These are phyloP conservation scores for Acestrorhynchus altus DNA, from an alignment of 2,797 vertebrate species.

Conservation along the genomic window DNA sequence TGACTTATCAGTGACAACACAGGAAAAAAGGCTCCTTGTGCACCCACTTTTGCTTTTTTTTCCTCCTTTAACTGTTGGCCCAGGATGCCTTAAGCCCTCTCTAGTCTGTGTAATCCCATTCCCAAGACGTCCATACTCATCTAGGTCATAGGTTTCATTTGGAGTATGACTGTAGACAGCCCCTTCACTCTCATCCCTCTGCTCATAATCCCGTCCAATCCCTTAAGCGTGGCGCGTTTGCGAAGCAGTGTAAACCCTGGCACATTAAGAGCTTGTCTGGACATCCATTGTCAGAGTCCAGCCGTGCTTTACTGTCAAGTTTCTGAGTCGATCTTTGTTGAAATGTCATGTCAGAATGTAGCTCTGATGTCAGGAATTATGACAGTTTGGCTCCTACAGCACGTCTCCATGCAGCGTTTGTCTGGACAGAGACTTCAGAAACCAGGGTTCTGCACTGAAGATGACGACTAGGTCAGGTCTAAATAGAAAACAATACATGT, in stretches of 20 bases:
- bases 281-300: constrained; percentile 2
- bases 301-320: neutral
- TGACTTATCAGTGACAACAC: constrained; percentile 4
- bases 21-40: neutral
- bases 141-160: constrained; percentile 68
- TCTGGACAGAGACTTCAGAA: neutral
- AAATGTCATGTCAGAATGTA: neutral
- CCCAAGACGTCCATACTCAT: constrained; percentile 56
- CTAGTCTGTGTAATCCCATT: constrained; percentile 71
- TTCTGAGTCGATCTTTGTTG: neutral
- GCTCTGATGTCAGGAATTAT: constrained; percentile 8
- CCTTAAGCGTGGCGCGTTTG: constrained; percentile 4
- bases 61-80: constrained; percentile 53
- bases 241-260: neutral
- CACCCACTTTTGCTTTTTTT: neutral
- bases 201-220: constrained; percentile 30
- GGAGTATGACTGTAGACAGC: constrained; percentile 48
- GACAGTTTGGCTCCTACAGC: constrained; percentile 1
- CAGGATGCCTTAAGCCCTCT: constrained; percentile 64
- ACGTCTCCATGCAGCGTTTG: neutral
- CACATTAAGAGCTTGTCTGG: neutral
- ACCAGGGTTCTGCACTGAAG: neutral
- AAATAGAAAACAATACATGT: neutral
- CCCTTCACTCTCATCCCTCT: constrained; percentile 36
- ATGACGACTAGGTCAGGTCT: neutral